Percentiles rank a stretch among this genome's conserved stretches.
phyloP scores from a whole-genome alignment of 2,888 invertebrate genomes.

The Melanargia galathea region DNA sequence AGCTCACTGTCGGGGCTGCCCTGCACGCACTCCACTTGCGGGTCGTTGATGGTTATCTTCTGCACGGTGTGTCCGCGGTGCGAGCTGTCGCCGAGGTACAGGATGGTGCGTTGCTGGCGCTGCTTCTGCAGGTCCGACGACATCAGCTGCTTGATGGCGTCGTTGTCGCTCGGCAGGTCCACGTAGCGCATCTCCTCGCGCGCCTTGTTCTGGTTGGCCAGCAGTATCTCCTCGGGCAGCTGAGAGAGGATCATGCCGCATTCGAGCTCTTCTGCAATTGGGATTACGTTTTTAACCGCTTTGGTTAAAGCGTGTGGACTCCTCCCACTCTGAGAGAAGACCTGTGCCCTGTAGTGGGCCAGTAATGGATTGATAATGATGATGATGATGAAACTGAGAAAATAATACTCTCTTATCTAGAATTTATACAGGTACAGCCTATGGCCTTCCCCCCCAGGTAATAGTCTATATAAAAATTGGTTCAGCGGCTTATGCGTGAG shows the following conservation, averaged over 20 bases:
- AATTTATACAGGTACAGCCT: no score
- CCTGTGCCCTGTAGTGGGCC: no score
- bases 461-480: no score
- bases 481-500: no score
- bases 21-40: conserved; percentile 54
- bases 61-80: conserved; percentile 70
- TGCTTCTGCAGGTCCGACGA: conserved; percentile 63
- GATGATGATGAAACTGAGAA: no score
- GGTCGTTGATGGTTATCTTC: conserved; percentile 67
- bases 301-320: no score
- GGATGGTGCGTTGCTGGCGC: conserved; percentile 67
- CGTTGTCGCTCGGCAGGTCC: conserved; percentile 56
- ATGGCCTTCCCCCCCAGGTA: no score
- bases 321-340: no score
- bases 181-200: conserved; percentile 55
- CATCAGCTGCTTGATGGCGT: conserved; percentile 70
- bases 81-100: conserved; percentile 64
- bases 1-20: conserved; percentile 42
- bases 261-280: conserved; percentile 54
- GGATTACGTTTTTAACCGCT: no score
- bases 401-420: no score
- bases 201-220: conserved; percentile 56
- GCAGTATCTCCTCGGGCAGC: conserved; percentile 60
- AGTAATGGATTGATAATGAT: no score
- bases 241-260: conserved; percentile 65